phyloP scores from a whole-genome alignment of 2,797 vertebrate species.

The Tapirus indicus region DNA sequence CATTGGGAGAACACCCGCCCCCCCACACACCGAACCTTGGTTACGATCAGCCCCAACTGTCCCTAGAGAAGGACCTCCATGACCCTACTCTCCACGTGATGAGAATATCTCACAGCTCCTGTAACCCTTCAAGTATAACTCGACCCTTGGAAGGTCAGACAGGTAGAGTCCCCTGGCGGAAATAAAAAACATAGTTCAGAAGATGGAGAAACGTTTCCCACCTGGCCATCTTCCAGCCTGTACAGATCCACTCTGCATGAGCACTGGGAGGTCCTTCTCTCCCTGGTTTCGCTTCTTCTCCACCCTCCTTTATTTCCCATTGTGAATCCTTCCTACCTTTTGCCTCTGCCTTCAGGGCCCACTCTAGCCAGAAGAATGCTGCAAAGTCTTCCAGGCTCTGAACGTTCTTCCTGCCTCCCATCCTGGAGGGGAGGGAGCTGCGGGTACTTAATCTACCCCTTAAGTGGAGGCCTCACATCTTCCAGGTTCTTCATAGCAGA shows the following conservation, averaged over 20 bases:
- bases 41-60: not conserved
- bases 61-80: too few relatives aligned
- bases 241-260: not conserved
- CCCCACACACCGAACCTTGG: not conserved
- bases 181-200: not conserved
- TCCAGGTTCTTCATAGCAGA: not conserved
- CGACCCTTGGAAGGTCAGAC: not conserved
- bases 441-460: not conserved
- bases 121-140: not conserved
- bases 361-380: not conserved
- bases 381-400: not conserved
- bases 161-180: not conserved
- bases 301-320: not conserved
- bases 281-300: not conserved
- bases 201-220: not conserved
- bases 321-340: not conserved
- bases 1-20: fast-evolving
- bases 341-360: too few relatives aligned
- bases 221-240: not conserved
- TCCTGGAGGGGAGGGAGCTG: not conserved
- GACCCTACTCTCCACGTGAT: fast-evolving
- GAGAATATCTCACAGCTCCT: not conserved
- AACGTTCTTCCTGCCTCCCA: not conserved
- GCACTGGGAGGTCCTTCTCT: not conserved
- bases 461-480: not conserved